Percentiles rank a stretch among this genome's conserved stretches.
Conservation (phyloP, 2,797 vertebrate species). For the Macropodus opercularis region DNA sequence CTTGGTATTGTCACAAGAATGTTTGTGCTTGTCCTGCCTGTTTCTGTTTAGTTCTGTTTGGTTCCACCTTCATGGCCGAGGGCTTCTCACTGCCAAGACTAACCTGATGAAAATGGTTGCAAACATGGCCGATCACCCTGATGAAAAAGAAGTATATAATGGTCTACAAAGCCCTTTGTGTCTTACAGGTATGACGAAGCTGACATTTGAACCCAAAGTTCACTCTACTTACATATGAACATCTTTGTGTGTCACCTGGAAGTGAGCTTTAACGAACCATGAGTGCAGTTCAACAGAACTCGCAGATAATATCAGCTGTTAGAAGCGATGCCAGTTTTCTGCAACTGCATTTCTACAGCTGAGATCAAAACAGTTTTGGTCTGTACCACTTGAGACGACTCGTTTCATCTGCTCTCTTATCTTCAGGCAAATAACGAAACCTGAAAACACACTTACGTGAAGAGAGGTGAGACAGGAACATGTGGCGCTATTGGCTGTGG, state of each 20-base stretch:
- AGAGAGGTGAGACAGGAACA: not conserved
- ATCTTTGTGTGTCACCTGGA: not conserved
- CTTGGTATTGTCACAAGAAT: constrained; percentile 25
- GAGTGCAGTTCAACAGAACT: not conserved
- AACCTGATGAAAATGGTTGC: constrained; percentile 7
- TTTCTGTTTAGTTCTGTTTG: constrained; percentile 14
- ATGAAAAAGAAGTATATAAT: too few relatives aligned
- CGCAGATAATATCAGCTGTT: not conserved
- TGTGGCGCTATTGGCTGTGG: not conserved
- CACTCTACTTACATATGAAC: too few relatives aligned
- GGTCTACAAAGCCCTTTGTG: too few relatives aligned
- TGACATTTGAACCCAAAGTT: too few relatives aligned
- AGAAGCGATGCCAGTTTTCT: not conserved
- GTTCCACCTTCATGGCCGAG: constrained; percentile 7
- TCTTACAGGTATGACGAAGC: too few relatives aligned
- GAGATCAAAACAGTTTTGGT: not conserved
- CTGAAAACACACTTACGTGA: constrained; percentile 1
- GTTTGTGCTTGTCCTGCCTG: constrained; percentile 22
- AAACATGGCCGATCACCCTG: too few relatives aligned
- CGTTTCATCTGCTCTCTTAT: constrained; percentile 8
- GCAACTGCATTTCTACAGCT: constrained; percentile 1
- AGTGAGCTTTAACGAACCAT: not conserved
- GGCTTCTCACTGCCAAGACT: not conserved
- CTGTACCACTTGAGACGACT: constrained; percentile 8
- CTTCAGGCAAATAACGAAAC: not conserved